Evolutionary conservation across 2,888 invertebrate genomes (phyloP).

Genomic region (Watsonalla cultraria): DNA sequence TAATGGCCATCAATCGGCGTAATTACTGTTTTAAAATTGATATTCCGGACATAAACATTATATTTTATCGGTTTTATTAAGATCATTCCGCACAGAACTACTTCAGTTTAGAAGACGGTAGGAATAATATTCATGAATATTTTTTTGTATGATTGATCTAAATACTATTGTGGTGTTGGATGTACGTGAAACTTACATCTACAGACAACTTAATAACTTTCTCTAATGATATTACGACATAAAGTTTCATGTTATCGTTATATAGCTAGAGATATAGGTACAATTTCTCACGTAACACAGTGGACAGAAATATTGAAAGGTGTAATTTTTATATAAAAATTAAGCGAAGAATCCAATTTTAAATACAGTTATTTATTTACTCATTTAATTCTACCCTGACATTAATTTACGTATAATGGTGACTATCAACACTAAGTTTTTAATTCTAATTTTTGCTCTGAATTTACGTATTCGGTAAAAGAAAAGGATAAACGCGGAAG

Average conservation of each 20-base stretch:
- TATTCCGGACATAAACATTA: not conserved
- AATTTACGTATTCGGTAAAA: conserved; percentile 59
- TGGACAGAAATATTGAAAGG: conserved; percentile 67
- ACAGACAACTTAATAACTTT: conserved; percentile 38
- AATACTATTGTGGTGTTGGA: not conserved
- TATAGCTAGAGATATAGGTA: conserved; percentile 31
- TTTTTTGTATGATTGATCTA: too few relatives aligned
- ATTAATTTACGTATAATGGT: conserved; percentile 93
- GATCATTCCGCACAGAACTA: not conserved
- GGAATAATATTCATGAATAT: not conserved
- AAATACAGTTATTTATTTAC: conserved; percentile 60
- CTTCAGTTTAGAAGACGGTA: conserved; percentile 3
- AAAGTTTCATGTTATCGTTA: conserved; percentile 36
- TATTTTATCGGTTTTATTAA: not conserved
- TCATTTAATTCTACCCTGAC: conserved; percentile 85
- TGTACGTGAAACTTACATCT: conserved; percentile 32
- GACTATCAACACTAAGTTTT: conserved; percentile 73
- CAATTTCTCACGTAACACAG: conserved; percentile 45
- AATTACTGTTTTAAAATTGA: not conserved
- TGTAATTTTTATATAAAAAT: conserved; percentile 53
- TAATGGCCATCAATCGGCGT: not conserved
- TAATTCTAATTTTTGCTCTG: conserved; percentile 63
- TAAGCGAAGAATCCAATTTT: conserved; percentile 59
- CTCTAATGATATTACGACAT: conserved; percentile 65
- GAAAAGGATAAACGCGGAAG: conserved; percentile 32